Evolutionary conservation across 2,888 invertebrate species (phyloP).

Genomic region (Trisateles emortualis): DNA sequence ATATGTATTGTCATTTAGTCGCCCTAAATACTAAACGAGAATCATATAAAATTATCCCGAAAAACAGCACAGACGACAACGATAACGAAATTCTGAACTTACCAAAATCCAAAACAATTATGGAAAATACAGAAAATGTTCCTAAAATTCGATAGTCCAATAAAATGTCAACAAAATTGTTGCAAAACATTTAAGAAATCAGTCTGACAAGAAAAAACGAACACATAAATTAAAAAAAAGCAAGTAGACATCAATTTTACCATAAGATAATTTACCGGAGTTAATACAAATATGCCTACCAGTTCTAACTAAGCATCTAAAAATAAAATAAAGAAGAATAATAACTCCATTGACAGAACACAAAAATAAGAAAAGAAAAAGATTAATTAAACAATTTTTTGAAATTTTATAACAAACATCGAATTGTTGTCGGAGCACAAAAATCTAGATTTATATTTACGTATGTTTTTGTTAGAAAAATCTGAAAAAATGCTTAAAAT

Average conservation of each 20-base stretch:
- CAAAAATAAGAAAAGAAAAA: constrained; percentile 2
- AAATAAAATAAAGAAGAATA: constrained; percentile 19
- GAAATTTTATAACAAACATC: constrained; percentile 34
- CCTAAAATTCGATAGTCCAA: constrained; percentile 8
- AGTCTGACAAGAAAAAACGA: constrained; percentile 35
- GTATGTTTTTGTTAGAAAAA: constrained; percentile 33
- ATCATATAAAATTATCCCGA: constrained; percentile 73
- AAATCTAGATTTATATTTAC: constrained; percentile 20
- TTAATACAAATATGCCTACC: constrained; percentile 36
- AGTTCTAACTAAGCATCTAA: constrained; percentile 33
- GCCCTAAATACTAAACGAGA: constrained; percentile 86
- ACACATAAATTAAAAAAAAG: constrained; percentile 19
- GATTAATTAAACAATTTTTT: constrained; percentile 23
- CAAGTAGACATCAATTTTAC: constrained; percentile 18
- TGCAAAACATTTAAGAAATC: constrained; percentile 28
- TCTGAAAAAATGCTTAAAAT: constrained; percentile 32
- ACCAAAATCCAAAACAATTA: constrained; percentile 29
- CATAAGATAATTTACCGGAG: constrained; percentile 19
- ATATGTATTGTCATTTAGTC: constrained; percentile 86
- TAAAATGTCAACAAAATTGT: constrained; percentile 33
- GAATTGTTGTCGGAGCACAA: constrained; percentile 25
- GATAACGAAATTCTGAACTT: constrained; percentile 17
- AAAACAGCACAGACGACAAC: constrained; percentile 44
- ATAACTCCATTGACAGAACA: constrained; percentile 19
- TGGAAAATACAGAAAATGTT: constrained; percentile 23